Base-by-base conservation (phyloP, 2,888 invertebrate species). In the Anodontia alba region DNA sequence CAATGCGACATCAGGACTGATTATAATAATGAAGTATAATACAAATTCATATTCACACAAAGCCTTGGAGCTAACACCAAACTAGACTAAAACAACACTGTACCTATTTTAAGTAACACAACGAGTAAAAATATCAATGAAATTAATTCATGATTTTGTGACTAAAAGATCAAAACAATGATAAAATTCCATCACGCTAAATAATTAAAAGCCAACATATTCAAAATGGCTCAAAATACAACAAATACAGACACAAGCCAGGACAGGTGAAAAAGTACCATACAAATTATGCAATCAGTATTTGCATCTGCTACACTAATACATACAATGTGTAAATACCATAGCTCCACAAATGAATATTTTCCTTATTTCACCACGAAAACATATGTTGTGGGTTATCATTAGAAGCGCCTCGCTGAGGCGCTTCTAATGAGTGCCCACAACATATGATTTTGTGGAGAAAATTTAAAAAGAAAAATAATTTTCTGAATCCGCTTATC, bases 131-230 rank as follows among this genome's bases (percentile, higher is more conserved):
- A 54, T 54, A 26, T 62, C 12, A 20, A 62, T 62, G 62, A n/a
- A 62, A 62, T 62, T 62, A 62, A 62, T 62, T 33, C 62, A 62
- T 62, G 62, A 62, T 62, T 62, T 62, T 62, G 62, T 62, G 62
- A 62, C 62, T 62, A 33, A 54, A 54, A 54, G 54, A 54, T 54
- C 54, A 62, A 62, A 62, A 62, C 62, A 33, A 33, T 62, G 31
- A 62, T 33, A 62, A 62, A 62, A 62, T 5, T 33, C 33, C 31
- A 62, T 31, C 33, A 62, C 23, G 33, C 31, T 62, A 62, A 62
- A 33, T 62, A 31, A 33, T 31, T 33, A 62, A 26, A 54, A 54
- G 23, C 26, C 26, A 26, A 54, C 54, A 23, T n/a, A 54, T 8
- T 26, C 20, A 54, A 49, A 54, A 54, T 54, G 54, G 23, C 54